Conservation (phyloP, 2,888 invertebrate species). For the Apantesis nais region DNA sequence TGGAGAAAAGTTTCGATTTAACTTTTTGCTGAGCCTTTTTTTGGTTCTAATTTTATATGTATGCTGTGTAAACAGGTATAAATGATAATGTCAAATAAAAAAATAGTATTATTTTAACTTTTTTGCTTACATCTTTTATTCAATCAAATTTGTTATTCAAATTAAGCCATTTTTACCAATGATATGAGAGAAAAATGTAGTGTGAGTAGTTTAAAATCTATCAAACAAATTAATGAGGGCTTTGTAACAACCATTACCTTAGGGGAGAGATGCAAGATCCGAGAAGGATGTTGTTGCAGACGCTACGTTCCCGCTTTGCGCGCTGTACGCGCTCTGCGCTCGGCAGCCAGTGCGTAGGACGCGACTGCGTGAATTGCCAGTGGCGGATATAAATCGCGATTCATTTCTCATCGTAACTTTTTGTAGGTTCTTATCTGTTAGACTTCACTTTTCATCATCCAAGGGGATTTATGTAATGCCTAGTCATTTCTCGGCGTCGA, state of each 20-base stretch:
- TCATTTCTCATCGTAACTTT: slow-evolving; percentile 87
- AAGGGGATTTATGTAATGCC: slow-evolving; percentile 87
- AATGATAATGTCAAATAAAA: slow-evolving; percentile 1
- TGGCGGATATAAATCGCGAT: slow-evolving; percentile 84
- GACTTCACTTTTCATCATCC: slow-evolving; percentile 87
- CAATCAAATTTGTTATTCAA: neutral
- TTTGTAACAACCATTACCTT: slow-evolving; percentile 13
- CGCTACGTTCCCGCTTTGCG: slow-evolving; percentile 4
- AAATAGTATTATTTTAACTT: too few species aligned
- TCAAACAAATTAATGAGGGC: slow-evolving; percentile 15
- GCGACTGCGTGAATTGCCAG: slow-evolving; percentile 64
- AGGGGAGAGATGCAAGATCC: slow-evolving; percentile 19
- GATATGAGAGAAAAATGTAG: neutral
- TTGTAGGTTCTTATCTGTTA: slow-evolving; percentile 87
- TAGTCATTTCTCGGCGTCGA: slow-evolving; percentile 87
- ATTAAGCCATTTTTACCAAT: neutral
- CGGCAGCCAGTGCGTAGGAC: slow-evolving; percentile 32
- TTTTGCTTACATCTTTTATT: neutral
- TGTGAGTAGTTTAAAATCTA: slow-evolving; percentile 1
- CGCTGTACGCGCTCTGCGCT: slow-evolving; percentile 1
- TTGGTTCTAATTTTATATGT: slow-evolving; percentile 50
- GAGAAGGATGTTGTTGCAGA: slow-evolving; percentile 12
- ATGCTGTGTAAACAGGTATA: slow-evolving; percentile 31
- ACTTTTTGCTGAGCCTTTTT: slow-evolving; percentile 64
- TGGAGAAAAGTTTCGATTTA: slow-evolving; percentile 84